Base-by-base conservation (phyloP, 2,113 vertebrate species). In the Haplotaxodon microlepis region DNA sequence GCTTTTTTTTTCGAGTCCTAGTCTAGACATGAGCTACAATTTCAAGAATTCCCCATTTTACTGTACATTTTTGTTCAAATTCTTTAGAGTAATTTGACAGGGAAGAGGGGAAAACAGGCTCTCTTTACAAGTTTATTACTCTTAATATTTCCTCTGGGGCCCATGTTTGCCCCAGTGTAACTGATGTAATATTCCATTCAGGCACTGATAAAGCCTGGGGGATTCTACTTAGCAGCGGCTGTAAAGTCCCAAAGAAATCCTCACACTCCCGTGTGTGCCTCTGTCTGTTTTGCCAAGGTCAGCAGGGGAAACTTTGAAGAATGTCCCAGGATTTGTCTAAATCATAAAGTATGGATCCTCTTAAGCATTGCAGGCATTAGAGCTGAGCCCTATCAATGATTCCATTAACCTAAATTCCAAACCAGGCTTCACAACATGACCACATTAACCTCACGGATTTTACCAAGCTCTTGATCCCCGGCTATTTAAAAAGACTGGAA, bases 351-450 rank as follows among this genome's bases (percentile, higher is more conserved):
- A 91, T 88, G 89, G 93, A 92, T 95, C 86, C 86, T 88, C 86
- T 93, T 91, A 94, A 95, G 90, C 88, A 24, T 90, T 10, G 47
- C 91, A 36, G 93, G 93, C 85, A 94, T 95, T 95, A 94, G 63
- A 85, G 85, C 88, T 93, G 90, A 93, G 92, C 90, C 81, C 90
- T 87, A 94, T 94, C 90, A 91, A 86, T 92, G 91, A 92, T 92
- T 94, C 93, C 93, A 92, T 96, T 95, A 96, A 93, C 95, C 94
- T 92, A 94, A 90, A 95, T 96, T 91, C 87, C 90, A 86, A 83
- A 89, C 82, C 81, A 8, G 86, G 63, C 85, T 90, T 94, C 86
- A 87, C 86, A 84, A 92, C 92, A 92, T 93, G 89, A 89, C 90
- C 84, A 92, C 89, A 90, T 93, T 95, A 95, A 94, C 93, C 93